These are phyloP conservation scores for Osmerus mordax DNA, from an alignment of 2,113 vertebrate species.

Conservation along the genomic window DNA sequence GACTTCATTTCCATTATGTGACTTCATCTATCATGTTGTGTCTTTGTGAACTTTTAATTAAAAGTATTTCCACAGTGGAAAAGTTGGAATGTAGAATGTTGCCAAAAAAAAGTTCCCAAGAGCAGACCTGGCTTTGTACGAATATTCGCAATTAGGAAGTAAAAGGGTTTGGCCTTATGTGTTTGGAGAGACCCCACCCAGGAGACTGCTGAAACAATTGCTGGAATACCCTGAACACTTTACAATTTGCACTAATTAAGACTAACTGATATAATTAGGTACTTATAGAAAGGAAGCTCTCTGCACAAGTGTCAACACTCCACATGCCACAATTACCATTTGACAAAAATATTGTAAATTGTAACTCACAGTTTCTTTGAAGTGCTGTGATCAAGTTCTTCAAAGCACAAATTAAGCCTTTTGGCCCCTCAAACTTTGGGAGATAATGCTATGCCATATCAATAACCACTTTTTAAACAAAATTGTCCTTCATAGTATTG, in stretches of 20 bases:
- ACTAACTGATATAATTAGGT: slow-evolving; percentile 44
- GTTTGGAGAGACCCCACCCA: slow-evolving; percentile 9
- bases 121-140: background rate
- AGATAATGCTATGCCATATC: slow-evolving; percentile 56
- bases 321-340: slow-evolving; percentile 47
- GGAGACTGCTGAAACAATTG: slow-evolving; percentile 20
- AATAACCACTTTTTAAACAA: slow-evolving; percentile 47
- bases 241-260: slow-evolving; percentile 28
- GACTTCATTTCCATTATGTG: slow-evolving; percentile 26
- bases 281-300: slow-evolving; percentile 33
- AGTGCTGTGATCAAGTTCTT: slow-evolving; percentile 41
- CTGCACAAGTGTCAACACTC: slow-evolving; percentile 56
- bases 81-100: background rate
- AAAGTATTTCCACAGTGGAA: slow-evolving; percentile 5
- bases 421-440: slow-evolving; percentile 32
- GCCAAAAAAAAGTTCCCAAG: background rate
- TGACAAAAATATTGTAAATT: slow-evolving; percentile 64
- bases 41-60: slow-evolving; percentile 16
- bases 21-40: slow-evolving; percentile 20
- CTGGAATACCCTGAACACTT: slow-evolving; percentile 18
- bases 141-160: background rate
- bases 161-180: background rate
- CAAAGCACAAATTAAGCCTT: slow-evolving; percentile 47
- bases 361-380: slow-evolving; percentile 45
- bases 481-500: slow-evolving; percentile 19